Evolutionary conservation across 2,113 vertebrate genomes (phyloP), one percentile per base, ranked within the genome.

Genomic region (Epinephelus moara): DNA sequence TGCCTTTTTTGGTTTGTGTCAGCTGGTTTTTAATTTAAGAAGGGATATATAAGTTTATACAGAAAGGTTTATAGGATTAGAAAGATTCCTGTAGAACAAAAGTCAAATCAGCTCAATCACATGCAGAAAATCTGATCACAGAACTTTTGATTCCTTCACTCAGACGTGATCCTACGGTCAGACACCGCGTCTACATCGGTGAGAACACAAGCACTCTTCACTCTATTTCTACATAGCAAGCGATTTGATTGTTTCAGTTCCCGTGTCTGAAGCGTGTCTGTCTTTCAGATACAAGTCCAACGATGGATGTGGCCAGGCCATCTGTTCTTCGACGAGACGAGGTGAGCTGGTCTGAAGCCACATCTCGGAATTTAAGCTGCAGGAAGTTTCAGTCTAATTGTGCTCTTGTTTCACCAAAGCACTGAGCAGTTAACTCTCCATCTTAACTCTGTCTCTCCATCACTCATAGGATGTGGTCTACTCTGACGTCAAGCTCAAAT

Each of bases 401-500:
- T 49, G 13, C n/a, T 45, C 6, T 17, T 64, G 12, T 56, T 64
- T 61, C 7, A 64, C 15, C 4, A 50, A 3, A 33, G 9, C 2
- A 33, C 2, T 27, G 6, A 59, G 11, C 15, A 62, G 33, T 2
- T n/a, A 12, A n/a, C 3, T 74, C 19, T 78, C 17, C 15, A 0
- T 1, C 3, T 1, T 49, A 12, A 21, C 27, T 75, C 7, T 49
- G 5, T 66, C 52, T 60, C 13, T 21, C 33, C 33, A 11, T 53
- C 12, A 7, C 19, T 59, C 18, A 23, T 45, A 93, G 92, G 90
- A 85, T 73, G 74, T 89, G 82, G 75, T 92, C 45, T 94, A 93
- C 63, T 47, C 85, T 27, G 76, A 75, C 1, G 25, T 91, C 69
- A 85, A 9, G 72, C 6, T 21, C 45, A 73, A 63, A 67, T 19